These are phyloP conservation scores for Spheniscus humboldti DNA, from an alignment of 2,797 vertebrate genomes.

Conservation along the genomic window DNA sequence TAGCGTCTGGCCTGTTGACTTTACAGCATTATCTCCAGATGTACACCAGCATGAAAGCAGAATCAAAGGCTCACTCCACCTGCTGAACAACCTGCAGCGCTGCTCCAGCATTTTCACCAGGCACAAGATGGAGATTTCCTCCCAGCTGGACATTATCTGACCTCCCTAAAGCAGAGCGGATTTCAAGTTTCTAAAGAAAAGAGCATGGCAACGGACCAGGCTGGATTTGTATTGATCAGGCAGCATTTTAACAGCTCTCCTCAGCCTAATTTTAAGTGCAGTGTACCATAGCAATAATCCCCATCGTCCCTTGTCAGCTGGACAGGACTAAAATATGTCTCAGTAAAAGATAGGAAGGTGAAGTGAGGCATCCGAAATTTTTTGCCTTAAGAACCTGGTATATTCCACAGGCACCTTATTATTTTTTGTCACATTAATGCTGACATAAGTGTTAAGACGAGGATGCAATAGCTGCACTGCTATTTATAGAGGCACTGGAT, in stretches of 20 bases:
- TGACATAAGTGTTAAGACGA: background rate
- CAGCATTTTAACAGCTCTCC: background rate
- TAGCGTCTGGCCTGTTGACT: background rate
- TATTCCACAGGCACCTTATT: background rate
- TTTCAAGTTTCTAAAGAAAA: background rate
- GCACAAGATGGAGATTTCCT: background rate
- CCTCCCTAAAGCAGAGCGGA: background rate
- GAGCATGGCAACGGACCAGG: rapidly evolving
- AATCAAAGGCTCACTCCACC: background rate
- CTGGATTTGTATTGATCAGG: background rate
- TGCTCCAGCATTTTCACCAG: background rate
- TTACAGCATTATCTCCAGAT: background rate
- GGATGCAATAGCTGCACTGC: background rate
- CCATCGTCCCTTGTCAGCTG: background rate
- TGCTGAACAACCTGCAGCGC: background rate
- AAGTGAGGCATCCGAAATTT: background rate
- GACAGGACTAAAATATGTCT: background rate
- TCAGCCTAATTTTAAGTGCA: background rate
- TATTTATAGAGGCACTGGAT: background rate
- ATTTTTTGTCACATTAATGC: background rate
- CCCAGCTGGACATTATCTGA: background rate
- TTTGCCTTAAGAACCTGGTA: background rate
- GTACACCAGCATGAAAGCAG: background rate
- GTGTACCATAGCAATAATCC: background rate
- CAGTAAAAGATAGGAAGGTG: background rate